These are phyloP conservation scores for Aphyosemion australe DNA, from an alignment of 2,113 vertebrate genomes.

Conservation along the genomic window DNA sequence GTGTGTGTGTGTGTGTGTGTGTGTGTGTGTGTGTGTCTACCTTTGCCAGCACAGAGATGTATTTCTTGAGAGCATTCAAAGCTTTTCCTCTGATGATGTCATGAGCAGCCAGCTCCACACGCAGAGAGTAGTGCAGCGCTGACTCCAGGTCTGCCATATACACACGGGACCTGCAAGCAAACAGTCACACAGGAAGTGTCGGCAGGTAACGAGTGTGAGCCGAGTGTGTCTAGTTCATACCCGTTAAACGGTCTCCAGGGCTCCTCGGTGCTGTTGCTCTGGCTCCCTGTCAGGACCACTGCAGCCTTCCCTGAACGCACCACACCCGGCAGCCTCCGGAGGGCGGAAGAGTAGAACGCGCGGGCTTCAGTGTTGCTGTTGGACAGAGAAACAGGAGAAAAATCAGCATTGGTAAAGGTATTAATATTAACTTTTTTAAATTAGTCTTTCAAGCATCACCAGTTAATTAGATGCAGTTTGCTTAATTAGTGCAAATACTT, in stretches of 20 bases:
- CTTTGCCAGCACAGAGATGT: conserved; percentile 83
- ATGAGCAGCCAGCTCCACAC: conserved; percentile 82
- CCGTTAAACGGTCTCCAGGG: conserved; percentile 78
- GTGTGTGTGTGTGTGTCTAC: conserved; percentile 67
- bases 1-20: background rate
- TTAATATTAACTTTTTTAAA: no score
- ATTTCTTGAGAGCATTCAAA: conserved; percentile 81
- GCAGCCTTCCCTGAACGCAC: conserved; percentile 69
- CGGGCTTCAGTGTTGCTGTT: conserved; percentile 82
- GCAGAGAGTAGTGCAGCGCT: conserved; percentile 86
- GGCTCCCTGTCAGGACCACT: fast-evolving
- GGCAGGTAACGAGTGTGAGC: background rate
- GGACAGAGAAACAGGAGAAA: conserved; percentile 12
- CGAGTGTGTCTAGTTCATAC: conserved; percentile 61
- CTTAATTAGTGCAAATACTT: no score
- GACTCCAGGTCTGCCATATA: conserved; percentile 95
- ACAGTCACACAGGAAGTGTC: background rate
- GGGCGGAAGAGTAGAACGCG: conserved; percentile 83
- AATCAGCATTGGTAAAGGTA: fast-evolving
- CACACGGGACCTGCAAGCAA: conserved; percentile 81
- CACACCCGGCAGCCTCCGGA: conserved; percentile 81
- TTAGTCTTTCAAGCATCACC: no score
- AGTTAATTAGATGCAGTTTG: no score
- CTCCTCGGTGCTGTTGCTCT: background rate
- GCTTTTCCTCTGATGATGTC: conserved; percentile 72